These are phyloP conservation scores for Malurus melanocephalus DNA, from an alignment of 2,113 vertebrate species.

Conservation along the genomic window DNA sequence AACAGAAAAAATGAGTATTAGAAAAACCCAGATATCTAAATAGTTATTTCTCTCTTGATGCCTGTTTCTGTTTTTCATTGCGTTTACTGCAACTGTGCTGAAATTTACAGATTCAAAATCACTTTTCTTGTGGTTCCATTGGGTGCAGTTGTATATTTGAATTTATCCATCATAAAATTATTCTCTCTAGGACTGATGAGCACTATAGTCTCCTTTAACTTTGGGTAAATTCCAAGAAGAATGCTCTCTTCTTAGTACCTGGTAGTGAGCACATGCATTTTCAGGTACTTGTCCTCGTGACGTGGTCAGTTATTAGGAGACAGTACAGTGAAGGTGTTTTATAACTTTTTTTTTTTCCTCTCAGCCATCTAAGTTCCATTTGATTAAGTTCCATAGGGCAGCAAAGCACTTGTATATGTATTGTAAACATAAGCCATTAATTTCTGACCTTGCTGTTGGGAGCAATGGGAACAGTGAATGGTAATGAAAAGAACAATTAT, in stretches of 20 bases:
- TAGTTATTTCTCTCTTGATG: not conserved
- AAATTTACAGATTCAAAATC: not conserved
- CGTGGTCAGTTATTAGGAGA: not conserved
- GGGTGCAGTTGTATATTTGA: fast-evolving
- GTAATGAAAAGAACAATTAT: not conserved
- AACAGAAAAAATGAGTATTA: not conserved
- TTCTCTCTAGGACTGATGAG: not conserved
- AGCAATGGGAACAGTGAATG: not conserved
- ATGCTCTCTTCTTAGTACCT: not conserved
- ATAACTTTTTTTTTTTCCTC: not conserved
- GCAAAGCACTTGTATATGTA: not conserved
- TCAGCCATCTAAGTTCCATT: not conserved
- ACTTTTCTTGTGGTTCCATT: not conserved
- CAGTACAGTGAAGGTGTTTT: not conserved
- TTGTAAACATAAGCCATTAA: not conserved
- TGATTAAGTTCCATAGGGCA: not conserved
- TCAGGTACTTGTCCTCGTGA: not conserved
- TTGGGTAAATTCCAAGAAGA: not conserved
- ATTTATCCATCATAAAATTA: not conserved
- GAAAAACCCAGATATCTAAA: not conserved
- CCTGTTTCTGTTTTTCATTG: not conserved
- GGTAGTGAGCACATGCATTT: not conserved
- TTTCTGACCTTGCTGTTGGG: not conserved
- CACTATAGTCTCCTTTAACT: not conserved
- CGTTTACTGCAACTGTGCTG: not conserved